Evolutionary conservation across 2,888 invertebrate genomes (phyloP).

Genomic region (Callyntrura guangdongensis): DNA sequence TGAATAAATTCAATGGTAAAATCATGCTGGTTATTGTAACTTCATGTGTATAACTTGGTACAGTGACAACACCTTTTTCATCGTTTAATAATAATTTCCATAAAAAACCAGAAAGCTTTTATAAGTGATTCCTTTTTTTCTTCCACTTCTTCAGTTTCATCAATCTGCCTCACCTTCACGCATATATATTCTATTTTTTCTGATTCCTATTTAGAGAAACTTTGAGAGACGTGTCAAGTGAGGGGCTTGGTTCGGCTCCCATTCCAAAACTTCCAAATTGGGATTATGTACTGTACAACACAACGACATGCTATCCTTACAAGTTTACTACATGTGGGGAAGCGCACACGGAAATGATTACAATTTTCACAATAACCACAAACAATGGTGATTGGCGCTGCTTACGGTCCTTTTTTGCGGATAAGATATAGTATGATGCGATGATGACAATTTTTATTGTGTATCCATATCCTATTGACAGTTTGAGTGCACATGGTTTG

Average conservation of each 20-base stretch:
- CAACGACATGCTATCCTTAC: background rate
- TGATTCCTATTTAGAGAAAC: slow-evolving; percentile 12
- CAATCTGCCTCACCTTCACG: slow-evolving; percentile 41
- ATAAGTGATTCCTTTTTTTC: background rate
- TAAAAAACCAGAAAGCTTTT: slow-evolving; percentile 20
- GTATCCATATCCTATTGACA: slow-evolving; percentile 36
- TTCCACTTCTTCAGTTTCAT: background rate
- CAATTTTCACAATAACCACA: background rate
- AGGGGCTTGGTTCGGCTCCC: background rate
- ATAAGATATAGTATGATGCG: background rate
- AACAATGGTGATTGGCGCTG: background rate
- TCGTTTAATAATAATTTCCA: background rate
- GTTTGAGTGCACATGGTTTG: slow-evolving; percentile 30
- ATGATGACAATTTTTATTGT: background rate
- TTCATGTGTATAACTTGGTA: background rate
- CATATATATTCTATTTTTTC: slow-evolving; percentile 43
- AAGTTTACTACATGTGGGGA: background rate
- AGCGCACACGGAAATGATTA: slow-evolving; percentile 57
- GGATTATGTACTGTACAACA: background rate
- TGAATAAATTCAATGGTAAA: slow-evolving; percentile 27
- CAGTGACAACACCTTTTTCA: slow-evolving; percentile 27
- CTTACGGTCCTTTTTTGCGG: background rate
- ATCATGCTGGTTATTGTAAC: background rate
- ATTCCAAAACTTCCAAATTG: slow-evolving; percentile 28
- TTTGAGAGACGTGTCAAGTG: background rate